phyloP scores from a whole-genome alignment of 2,888 invertebrate genomes.

The Micoletzkya japonica region DNA sequence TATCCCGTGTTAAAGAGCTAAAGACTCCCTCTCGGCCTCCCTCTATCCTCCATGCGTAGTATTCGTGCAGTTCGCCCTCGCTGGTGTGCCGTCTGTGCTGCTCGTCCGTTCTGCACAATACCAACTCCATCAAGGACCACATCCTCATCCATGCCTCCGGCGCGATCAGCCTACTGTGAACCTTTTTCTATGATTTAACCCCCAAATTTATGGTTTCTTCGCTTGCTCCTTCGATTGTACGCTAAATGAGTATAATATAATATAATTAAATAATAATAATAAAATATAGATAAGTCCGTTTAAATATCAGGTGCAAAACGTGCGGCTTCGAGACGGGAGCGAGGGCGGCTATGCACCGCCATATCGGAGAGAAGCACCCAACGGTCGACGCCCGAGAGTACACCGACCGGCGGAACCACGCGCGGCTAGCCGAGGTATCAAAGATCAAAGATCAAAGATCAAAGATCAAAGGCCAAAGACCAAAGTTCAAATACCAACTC shows the following conservation, averaged over 20 bases:
- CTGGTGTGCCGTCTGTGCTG: constrained; percentile 42
- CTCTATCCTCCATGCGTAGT: no score
- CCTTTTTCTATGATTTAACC: no score
- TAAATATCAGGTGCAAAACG: constrained; percentile 38
- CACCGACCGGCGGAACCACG: constrained; percentile 37
- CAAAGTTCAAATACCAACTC: neutral
- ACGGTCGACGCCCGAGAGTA: constrained; percentile 37
- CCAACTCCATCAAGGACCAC: constrained; percentile 42
- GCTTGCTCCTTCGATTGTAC: no score
- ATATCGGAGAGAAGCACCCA: constrained; percentile 42
- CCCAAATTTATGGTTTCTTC: no score
- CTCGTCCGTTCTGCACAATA: constrained; percentile 37
- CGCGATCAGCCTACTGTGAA: constrained; percentile 11
- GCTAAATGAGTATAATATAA: no score
- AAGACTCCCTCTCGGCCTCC: no score
- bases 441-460: neutral
- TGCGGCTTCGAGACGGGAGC: constrained; percentile 42
- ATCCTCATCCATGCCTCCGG: constrained; percentile 41
- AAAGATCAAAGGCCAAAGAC: neutral
- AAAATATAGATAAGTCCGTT: no score
- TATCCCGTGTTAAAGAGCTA: no score
- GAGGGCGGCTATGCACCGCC: constrained; percentile 39
- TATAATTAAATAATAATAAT: no score
- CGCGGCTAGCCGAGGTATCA: constrained; percentile 9
- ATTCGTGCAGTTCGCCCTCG: no score